A percentile compares a stretch with the other conserved stretches of the same genome.
Conservation (phyloP, 2,888 invertebrate genomes). For the Coelogynopora nodosa region DNA sequence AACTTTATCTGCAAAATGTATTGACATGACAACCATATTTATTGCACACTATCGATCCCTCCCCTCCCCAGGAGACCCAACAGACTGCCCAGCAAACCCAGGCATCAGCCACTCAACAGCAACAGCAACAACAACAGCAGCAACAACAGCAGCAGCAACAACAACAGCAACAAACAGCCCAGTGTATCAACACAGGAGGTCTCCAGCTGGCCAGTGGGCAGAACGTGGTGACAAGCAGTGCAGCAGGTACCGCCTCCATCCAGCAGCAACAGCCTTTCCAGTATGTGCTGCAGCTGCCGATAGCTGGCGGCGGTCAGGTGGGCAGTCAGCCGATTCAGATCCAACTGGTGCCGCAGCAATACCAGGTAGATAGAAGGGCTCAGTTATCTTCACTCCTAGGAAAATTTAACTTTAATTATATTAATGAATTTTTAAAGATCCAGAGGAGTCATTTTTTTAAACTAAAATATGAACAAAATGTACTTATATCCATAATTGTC, state of each 20-base stretch:
- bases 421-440: too few species aligned
- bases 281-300: slow-evolving; percentile 45
- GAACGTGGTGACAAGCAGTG: not conserved
- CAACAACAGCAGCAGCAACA: not conserved
- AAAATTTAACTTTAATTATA: too few species aligned
- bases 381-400: too few species aligned
- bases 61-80: too few species aligned
- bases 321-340: slow-evolving; percentile 42
- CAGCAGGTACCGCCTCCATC: not conserved
- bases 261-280: slow-evolving; percentile 41
- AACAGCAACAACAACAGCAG: not conserved
- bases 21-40: too few species aligned
- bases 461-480: too few species aligned
- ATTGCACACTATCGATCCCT: too few species aligned
- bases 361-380: not conserved
- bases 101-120: too few species aligned
- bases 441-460: too few species aligned
- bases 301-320: slow-evolving; percentile 1
- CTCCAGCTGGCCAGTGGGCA: not conserved
- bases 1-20: too few species aligned
- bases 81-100: too few species aligned
- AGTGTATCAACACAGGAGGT: slow-evolving; percentile 3
- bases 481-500: too few species aligned
- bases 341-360: slow-evolving; percentile 39
- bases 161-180: not conserved